A percentile compares a stretch with the other conserved stretches of the same genome.
Conservation (phyloP, 2,888 invertebrate genomes). For the Tolmerus cingulatus region DNA sequence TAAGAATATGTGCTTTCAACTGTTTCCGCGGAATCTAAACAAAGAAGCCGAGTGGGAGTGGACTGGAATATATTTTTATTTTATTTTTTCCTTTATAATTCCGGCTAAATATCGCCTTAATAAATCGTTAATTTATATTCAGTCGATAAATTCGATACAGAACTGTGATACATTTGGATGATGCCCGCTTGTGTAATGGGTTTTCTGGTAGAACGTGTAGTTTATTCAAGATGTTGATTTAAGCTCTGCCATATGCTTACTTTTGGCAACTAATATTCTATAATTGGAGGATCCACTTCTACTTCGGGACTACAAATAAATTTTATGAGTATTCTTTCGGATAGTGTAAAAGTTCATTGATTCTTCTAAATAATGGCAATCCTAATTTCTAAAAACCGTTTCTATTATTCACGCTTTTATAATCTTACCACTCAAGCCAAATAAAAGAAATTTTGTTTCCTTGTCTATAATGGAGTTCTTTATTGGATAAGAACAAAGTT, state of each 20-base stretch:
- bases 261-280: background rate
- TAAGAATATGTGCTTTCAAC: background rate
- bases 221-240: background rate
- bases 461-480: background rate
- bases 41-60: background rate
- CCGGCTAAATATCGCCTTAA: background rate
- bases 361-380: background rate
- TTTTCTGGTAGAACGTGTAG: background rate
- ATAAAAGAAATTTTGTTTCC: background rate
- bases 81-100: background rate
- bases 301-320: background rate
- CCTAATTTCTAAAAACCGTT: background rate
- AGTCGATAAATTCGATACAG: background rate
- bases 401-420: background rate
- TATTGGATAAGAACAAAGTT: background rate
- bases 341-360: background rate
- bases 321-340: background rate
- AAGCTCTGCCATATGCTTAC: background rate
- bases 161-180: background rate
- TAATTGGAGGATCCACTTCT: background rate
- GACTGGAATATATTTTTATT: background rate
- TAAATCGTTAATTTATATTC: slow-evolving; percentile 12
- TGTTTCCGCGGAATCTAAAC: background rate
- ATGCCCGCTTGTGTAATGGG: background rate
- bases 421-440: background rate